Evolutionary conservation across 2,888 invertebrate genomes (phyloP).

Genomic region (Drosophila falleni): DNA sequence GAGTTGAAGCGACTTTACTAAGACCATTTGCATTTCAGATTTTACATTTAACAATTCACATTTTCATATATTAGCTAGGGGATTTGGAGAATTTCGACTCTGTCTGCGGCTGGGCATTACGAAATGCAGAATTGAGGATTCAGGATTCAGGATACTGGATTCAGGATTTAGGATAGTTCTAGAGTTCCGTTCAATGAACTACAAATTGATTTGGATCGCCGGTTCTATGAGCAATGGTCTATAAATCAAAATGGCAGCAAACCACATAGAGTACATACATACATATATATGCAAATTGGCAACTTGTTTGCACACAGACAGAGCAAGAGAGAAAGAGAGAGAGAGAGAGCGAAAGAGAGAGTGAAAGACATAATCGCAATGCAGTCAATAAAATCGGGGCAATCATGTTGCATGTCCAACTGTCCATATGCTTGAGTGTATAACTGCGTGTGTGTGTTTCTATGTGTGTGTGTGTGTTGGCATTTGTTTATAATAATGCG

Average conservation of each 20-base stretch:
- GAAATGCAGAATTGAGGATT: constrained; percentile 3
- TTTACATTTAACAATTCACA: constrained; percentile 26
- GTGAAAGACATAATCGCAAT: constrained; percentile 38
- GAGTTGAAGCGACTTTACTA: constrained; percentile 23
- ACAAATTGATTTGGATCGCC: constrained; percentile 52
- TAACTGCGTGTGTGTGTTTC: neutral
- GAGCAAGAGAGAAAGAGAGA: constrained; percentile 4
- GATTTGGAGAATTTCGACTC: constrained; percentile 7
- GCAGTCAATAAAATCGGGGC: constrained; percentile 73
- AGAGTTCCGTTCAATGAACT: constrained; percentile 25
- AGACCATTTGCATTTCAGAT: constrained; percentile 44
- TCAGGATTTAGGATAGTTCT: constrained; percentile 2
- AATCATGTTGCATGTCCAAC: constrained; percentile 57
- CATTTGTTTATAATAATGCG: constrained; percentile 74
- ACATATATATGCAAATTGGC: constrained; percentile 66
- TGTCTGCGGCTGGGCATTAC: constrained; percentile 10
- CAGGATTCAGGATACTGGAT: neutral
- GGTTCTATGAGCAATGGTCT: constrained; percentile 27
- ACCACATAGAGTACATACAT: constrained; percentile 8
- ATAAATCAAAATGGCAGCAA: constrained; percentile 64
- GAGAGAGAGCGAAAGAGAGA: neutral
- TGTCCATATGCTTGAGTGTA: constrained; percentile 26
- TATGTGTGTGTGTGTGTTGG: constrained; percentile 26
- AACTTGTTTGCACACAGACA: constrained; percentile 34
- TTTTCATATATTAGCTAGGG: constrained; percentile 15